Base-by-base conservation (phyloP, 2,797 vertebrate species). In the Champsocephalus esox region DNA sequence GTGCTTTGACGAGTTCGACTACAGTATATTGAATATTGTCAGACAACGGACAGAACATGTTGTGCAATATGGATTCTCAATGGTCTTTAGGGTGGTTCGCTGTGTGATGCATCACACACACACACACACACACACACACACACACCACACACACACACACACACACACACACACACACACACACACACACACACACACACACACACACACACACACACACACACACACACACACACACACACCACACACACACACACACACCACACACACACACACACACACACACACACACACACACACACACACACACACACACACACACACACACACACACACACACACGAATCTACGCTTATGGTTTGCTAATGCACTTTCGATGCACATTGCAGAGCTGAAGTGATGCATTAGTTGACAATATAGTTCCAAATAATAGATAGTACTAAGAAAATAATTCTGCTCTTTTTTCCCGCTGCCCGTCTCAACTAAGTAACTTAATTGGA, bases 401-500 rank as follows among this genome's bases (percentile, higher is more conserved):
- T 21, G n/a, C 6, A 19, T 50, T n/a, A 66, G 57, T 45, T 34
- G 14, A 55, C 3, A 38, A 7, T 28, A 1, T 28, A 28, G 4
- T 28, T 28, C 4, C 28, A 28, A 4, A 28, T 4, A 49, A 19
- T 28, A 50, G 34, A 74, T 9, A 46, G 50, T 50, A 68, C 14
- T 11, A 8, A 12, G n/a, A 0, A 55, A 64, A 54, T 28, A 7
- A 48, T 52, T 38, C 6, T 60, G 5, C 46, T 64, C 21, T 28
- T 57, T 54, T 32, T 56, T 73, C 60, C 48, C 58, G 13, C 57
- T 50, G 43, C 51, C 38, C 5, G 5, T 75, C 70, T 76, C 34
- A 52, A 54, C 51, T 48, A 38, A 61, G 81, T 50, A 44, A 81
- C 70, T 72, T 80, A 17, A 66, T 60, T 60, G 28, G 77, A 86